Evolutionary conservation across 2,113 vertebrate genomes (phyloP).

Genomic region (Ctenomys sociabilis): DNA sequence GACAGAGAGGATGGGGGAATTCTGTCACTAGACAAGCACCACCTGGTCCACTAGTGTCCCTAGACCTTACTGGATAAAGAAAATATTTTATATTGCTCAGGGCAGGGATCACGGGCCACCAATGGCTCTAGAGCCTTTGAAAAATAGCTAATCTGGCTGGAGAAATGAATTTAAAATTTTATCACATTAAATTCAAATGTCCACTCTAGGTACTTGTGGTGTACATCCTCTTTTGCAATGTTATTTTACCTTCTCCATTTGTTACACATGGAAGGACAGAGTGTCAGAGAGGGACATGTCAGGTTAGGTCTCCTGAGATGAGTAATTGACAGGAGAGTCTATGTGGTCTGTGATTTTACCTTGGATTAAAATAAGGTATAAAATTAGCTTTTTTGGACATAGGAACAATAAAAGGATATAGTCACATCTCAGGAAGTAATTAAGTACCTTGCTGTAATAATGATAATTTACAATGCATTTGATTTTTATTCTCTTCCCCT

Average conservation of each 20-base stretch:
- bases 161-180: not conserved
- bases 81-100: not conserved
- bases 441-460: not conserved
- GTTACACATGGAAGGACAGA: not conserved
- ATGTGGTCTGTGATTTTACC: rapidly evolving
- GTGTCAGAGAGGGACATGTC: not conserved
- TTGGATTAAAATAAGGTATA: not conserved
- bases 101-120: not conserved
- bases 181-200: not conserved
- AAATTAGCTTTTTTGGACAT: not conserved
- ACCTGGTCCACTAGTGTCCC: not conserved
- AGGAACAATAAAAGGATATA: not conserved
- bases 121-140: not conserved
- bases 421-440: not conserved
- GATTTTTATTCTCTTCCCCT: not conserved
- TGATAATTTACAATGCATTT: not conserved
- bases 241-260: not conserved
- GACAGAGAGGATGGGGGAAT: not conserved
- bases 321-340: not conserved
- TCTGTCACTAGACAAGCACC: not conserved
- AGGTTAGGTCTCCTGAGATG: not conserved
- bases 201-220: not conserved
- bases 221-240: not conserved
- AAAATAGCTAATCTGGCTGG: not conserved
- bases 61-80: not conserved